phyloP scores from a whole-genome alignment of 2,113 vertebrate genomes.

The Hemibagrus wyckioides region DNA sequence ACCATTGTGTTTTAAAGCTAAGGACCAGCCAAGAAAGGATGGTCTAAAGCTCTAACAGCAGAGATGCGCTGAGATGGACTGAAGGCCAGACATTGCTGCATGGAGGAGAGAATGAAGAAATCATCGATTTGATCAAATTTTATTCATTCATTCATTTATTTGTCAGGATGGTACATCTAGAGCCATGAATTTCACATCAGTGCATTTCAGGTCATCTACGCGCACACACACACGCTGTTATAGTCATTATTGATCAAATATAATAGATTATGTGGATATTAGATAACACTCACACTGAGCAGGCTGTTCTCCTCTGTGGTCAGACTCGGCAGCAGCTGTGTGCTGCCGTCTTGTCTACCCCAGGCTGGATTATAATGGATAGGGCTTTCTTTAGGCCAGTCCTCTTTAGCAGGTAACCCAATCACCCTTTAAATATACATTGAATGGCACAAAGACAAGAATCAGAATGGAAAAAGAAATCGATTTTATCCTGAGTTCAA shows the following conservation, averaged over 20 bases:
- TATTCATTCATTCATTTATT: neutral
- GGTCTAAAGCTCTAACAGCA: conserved; percentile 68
- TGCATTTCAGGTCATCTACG: neutral
- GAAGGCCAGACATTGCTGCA: conserved; percentile 72
- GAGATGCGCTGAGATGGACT: conserved; percentile 69
- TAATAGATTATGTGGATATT: neutral
- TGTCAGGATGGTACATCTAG: neutral
- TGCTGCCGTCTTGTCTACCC: conserved; percentile 43
- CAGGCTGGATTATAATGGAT: conserved; percentile 60
- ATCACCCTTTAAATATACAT: conserved; percentile 61
- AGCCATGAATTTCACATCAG: neutral
- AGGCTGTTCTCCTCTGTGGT: conserved; percentile 63
- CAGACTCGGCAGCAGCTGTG: conserved; percentile 61
- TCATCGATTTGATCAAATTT: neutral
- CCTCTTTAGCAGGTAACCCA: conserved; percentile 68
- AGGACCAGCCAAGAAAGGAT: conserved; percentile 65
- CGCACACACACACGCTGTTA: neutral
- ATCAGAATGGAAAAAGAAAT: neutral
- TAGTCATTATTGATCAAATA: neutral
- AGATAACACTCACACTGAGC: conserved; percentile 63
- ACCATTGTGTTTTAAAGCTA: conserved; percentile 33
- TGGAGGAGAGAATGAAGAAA: conserved; percentile 31
- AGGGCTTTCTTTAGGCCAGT: conserved; percentile 70
- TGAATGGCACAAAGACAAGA: neutral
- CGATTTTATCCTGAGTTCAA: neutral